Conservation (phyloP, 2,888 invertebrate genomes). For the Belgica antarctica region DNA sequence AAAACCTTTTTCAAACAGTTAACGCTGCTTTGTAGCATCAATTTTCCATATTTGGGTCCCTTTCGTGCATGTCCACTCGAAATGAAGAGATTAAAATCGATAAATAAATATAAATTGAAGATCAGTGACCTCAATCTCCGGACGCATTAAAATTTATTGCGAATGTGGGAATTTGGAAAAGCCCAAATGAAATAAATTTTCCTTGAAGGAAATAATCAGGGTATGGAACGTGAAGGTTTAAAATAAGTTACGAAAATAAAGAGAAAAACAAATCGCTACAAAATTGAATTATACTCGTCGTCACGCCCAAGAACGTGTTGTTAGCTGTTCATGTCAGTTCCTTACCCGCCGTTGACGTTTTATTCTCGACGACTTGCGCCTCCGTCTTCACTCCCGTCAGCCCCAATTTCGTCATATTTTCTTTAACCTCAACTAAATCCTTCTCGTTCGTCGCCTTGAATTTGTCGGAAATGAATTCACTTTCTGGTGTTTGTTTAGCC, state of each 20-base stretch:
- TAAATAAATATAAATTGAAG: background rate
- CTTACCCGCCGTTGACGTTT: background rate
- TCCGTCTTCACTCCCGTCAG: constrained; percentile 53
- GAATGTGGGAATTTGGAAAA: too few relatives aligned
- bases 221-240: background rate
- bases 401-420: constrained; percentile 72
- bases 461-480: constrained; percentile 76
- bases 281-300: background rate
- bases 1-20: too few relatives aligned
- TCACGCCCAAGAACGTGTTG: background rate
- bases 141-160: background rate
- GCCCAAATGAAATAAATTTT: too few relatives aligned
- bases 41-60: too few relatives aligned
- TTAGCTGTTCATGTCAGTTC: background rate
- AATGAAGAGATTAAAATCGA: background rate
- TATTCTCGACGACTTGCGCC: background rate
- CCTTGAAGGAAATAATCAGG: background rate
- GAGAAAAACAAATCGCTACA: background rate
- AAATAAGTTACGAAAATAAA: background rate
- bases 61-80: too few relatives aligned
- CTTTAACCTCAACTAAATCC: constrained; percentile 70
- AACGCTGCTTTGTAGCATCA: too few relatives aligned
- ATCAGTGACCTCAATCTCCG: background rate
- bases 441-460: constrained; percentile 63
- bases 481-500: constrained; percentile 52